Evolutionary conservation across 2,113 vertebrate genomes (phyloP).

Genomic region (Triplophysa siluroides): DNA sequence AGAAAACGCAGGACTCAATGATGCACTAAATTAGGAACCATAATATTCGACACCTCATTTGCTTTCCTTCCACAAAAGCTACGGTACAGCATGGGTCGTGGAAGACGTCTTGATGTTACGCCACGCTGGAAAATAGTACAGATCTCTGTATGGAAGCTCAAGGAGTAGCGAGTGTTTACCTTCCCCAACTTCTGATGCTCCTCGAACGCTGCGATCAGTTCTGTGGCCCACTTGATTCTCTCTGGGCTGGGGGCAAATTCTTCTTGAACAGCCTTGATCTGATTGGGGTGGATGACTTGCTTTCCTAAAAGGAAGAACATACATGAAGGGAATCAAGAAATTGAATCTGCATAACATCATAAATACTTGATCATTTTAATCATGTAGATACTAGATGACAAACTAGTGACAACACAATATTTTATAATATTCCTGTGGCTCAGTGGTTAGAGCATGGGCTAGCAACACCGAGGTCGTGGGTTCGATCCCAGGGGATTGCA

Average conservation of each 20-base stretch:
- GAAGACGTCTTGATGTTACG: slow-evolving; percentile 8
- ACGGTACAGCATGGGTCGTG: slow-evolving; percentile 19
- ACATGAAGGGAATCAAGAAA: not conserved
- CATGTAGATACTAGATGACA: too few species aligned
- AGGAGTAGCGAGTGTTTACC: slow-evolving; percentile 69
- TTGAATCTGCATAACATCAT: not conserved
- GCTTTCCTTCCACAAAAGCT: slow-evolving; percentile 64
- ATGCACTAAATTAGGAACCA: slow-evolving; percentile 99
- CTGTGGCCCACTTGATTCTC: slow-evolving; percentile 88
- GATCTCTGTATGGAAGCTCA: slow-evolving; percentile 11
- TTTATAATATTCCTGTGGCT: not conserved
- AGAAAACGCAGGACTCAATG: slow-evolving; percentile 93
- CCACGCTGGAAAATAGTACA: slow-evolving; percentile 31
- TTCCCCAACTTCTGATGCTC: slow-evolving; percentile 93
- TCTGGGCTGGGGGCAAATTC: slow-evolving; percentile 91
- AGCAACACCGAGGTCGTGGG: too few species aligned
- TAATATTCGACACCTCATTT: slow-evolving; percentile 93
- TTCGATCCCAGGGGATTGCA: too few species aligned
- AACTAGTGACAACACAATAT: not conserved
- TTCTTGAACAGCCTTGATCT: slow-evolving; percentile 90
- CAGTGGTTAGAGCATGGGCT: too few species aligned
- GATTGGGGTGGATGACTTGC: slow-evolving; percentile 97
- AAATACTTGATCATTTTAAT: too few species aligned
- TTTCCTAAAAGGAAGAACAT: slow-evolving; percentile 82
- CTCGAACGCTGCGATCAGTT: slow-evolving; percentile 90